Base-by-base conservation (phyloP, 2,113 vertebrate genomes). In the Philantomba maxwellii region DNA sequence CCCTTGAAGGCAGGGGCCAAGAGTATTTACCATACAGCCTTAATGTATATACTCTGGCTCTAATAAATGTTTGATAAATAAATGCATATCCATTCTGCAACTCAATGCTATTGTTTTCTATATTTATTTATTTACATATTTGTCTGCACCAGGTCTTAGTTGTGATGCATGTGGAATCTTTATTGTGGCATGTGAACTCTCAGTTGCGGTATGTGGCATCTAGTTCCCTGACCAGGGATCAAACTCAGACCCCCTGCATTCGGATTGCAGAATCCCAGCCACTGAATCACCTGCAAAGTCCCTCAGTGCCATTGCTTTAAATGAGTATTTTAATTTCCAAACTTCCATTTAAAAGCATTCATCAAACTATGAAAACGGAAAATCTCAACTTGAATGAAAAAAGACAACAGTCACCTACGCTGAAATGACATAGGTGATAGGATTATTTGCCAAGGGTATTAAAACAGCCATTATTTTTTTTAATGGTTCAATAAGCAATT, bases 391-490 rank as follows among this genome's bases (percentile, higher is more conserved):
- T 60, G 4, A 94, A 75, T 85, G 64, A 58, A 60, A 80, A 93
- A 96, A 92, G 17, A 64, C 17, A 82, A 5, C 5, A 93, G 30
- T 91, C 21, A 82, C n/a, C 28, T 86, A 7, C 0, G 6, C n/a
- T 17, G n/a, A 81, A 58, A 88, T 77, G 33, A 92, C 45, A 62
- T 21, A 75, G 45, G 64, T 62, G 4, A 70, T 45, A 51, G 47
- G 81, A 86, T 93, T 93, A 91, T 77, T 62, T 96, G n/a, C 10
- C 55, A 95, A 78, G 13, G 11, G 43, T 96, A 62, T 84, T 94
- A 77, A 97, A 91, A n/a, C 7, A 83, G 21, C 43, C 49, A 78
- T 77, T 30, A 81, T 51, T 49, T 94, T 94, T 84, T 57, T 14
- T 47, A 91, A 91, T 77, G 19, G 2, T 55, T 94, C 28, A 95